Percentiles rank a stretch among this genome's conserved stretches.
Evolutionary conservation across 2,888 invertebrate species (phyloP).

Genomic region (Iselma pallidipennis): DNA sequence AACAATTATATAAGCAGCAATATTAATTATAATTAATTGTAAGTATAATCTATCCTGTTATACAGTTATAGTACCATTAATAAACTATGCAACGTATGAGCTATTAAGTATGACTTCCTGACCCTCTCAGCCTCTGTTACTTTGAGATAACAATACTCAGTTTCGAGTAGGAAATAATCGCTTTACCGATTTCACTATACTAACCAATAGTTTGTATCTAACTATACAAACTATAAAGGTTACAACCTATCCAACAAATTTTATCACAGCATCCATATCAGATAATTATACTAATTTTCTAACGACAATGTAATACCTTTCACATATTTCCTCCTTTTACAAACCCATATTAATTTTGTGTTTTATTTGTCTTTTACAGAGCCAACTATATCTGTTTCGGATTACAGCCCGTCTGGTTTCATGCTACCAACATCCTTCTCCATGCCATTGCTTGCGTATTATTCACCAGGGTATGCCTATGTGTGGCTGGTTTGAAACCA

Average conservation of each 20-base stretch:
- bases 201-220: constrained; percentile 26
- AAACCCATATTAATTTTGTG: constrained; percentile 13
- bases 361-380: constrained; percentile 60
- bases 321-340: not conserved
- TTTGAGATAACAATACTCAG: constrained; percentile 27
- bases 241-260: constrained; percentile 1
- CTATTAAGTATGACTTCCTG: constrained; percentile 32
- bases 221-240: constrained; percentile 4
- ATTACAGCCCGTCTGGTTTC: constrained; percentile 76
- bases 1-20: too few relatives aligned
- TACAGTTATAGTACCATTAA: too few relatives aligned
- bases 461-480: constrained; percentile 69
- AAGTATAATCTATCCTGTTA: too few relatives aligned
- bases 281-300: too few relatives aligned
- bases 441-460: constrained; percentile 76
- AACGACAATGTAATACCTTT: too few relatives aligned
- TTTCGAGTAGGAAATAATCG: constrained; percentile 26
- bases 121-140: constrained; percentile 19
- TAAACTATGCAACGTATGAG: constrained; percentile 27
- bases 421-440: constrained; percentile 75
- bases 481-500: constrained; percentile 69
- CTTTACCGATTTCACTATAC: constrained; percentile 26
- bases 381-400: constrained; percentile 75
- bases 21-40: constrained; percentile 1
- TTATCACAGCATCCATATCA: too few relatives aligned